phyloP scores from a whole-genome alignment of 2,888 invertebrate species.

The Heliconius aoede region DNA sequence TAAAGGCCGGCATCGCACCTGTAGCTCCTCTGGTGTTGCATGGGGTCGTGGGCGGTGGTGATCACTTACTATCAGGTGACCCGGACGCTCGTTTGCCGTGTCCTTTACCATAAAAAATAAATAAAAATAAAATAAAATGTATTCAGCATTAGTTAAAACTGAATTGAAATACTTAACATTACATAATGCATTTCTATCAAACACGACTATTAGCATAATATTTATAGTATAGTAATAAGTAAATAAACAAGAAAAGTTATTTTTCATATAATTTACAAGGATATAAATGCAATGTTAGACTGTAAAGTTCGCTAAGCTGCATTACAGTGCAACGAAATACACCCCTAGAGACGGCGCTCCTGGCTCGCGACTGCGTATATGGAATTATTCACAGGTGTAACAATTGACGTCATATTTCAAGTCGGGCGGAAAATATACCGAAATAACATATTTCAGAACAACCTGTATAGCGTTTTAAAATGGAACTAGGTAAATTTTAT shows the following conservation, averaged over 20 bases:
- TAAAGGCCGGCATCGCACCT: too few relatives aligned
- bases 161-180: background rate
- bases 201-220: background rate
- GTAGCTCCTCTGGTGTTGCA: too few relatives aligned
- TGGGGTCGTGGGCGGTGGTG: too few relatives aligned
- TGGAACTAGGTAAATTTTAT: background rate
- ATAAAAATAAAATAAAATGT: too few relatives aligned
- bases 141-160: too few relatives aligned
- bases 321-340: conserved; percentile 32
- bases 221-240: too few relatives aligned
- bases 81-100: too few relatives aligned
- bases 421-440: conserved; percentile 17
- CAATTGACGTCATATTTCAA: conserved; percentile 19
- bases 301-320: conserved; percentile 32
- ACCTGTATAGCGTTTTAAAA: background rate
- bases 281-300: conserved; percentile 18
- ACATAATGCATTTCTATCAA: background rate
- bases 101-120: too few relatives aligned
- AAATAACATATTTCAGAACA: background rate
- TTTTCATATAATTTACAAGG: background rate
- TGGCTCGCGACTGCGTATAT: conserved; percentile 27
- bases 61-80: too few relatives aligned
- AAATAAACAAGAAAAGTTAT: background rate
- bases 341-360: conserved; percentile 34
- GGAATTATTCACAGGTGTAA: conserved; percentile 40